These are phyloP conservation scores for Netelia melanura DNA, from an alignment of 2,888 invertebrate species.

Conservation along the genomic window DNA sequence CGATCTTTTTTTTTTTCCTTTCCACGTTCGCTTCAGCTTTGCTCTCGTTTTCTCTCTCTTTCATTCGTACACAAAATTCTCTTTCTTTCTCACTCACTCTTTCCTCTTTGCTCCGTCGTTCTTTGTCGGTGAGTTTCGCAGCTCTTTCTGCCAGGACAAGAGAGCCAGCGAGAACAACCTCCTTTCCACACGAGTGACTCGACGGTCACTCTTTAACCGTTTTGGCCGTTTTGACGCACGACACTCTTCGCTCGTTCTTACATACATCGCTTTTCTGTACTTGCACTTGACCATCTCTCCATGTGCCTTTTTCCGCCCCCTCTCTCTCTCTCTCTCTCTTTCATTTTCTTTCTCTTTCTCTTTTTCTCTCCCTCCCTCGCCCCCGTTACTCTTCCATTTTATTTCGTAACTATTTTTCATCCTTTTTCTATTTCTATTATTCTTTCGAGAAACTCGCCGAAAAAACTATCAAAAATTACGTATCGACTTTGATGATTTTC, in stretches of 20 bases:
- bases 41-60: slow-evolving; percentile 35
- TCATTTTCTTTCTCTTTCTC: background rate
- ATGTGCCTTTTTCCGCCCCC: slow-evolving; percentile 10
- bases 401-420: slow-evolving; percentile 7
- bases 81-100: slow-evolving; percentile 8
- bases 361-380: background rate
- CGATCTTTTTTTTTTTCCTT: slow-evolving; percentile 11
- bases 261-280: slow-evolving; percentile 49
- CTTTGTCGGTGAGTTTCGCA: slow-evolving; percentile 47
- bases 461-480: slow-evolving; percentile 23
- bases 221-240: slow-evolving; percentile 63
- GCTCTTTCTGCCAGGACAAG: slow-evolving; percentile 49
- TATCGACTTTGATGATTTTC: slow-evolving; percentile 27
- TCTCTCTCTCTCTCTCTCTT: background rate
- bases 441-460: slow-evolving; percentile 2
- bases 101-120: slow-evolving; percentile 20
- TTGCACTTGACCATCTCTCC: slow-evolving; percentile 61
- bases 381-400: background rate
- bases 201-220: slow-evolving; percentile 64
- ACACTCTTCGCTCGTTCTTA: slow-evolving; percentile 34
- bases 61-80: slow-evolving; percentile 31
- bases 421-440: slow-evolving; percentile 19
- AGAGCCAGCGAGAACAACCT: slow-evolving; percentile 44
- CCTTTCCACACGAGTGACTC: slow-evolving; percentile 61
- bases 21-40: slow-evolving; percentile 24